Evolutionary conservation across 37 sponge, comb jelly and placozoan species (phyloP), one percentile per base, ranked within the genome.

Genomic region (Amphimedon queenslandica): DNA sequence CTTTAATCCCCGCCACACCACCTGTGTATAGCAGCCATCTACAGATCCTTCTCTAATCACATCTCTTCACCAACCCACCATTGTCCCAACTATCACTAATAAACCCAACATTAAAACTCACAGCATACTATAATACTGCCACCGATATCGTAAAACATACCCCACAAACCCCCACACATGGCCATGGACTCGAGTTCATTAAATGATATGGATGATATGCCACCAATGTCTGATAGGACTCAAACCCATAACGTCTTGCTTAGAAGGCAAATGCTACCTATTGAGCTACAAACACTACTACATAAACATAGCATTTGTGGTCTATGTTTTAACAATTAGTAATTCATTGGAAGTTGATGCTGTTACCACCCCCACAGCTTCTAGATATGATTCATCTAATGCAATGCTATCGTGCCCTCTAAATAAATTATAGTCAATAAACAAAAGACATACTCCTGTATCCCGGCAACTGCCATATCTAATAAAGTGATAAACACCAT

Each of bases 371-470:
- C n/a, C n/a, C n/a, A n/a, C n/a, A n/a, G n/a, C n/a, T n/a, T n/a
- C n/a, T n/a, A n/a, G n/a, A n/a, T n/a, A n/a, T n/a, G n/a, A n/a
- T n/a, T n/a, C n/a, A 27, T 23, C 63, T 84, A 88, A 70, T 88
- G 89, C 34, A 88, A 38, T 80, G 42, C 80, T 40, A 83, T 65
- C 36, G 80, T 71, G 75, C 83, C 89, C 24, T 61, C 51, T 67
- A 88, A 74, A 75, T 88, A 88, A 80, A 88, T 88, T 29, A 80
- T 75, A 23, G 84, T 79, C 35, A 88, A 63, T 64, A 88, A 79
- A 70, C 80, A 66, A 83, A 89, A 89, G 16, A 89, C 84, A 66
- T 89, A 89, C 13, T 84, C 90, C 39, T 83, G 90, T 71, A 89
- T 89, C 64, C 83, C 67, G 24, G 90, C 90, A 24, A 88, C 90